Evolutionary conservation across 1,140 invertebrate genomes (phyloP).

Genomic region (Drosophila baimaii): DNA sequence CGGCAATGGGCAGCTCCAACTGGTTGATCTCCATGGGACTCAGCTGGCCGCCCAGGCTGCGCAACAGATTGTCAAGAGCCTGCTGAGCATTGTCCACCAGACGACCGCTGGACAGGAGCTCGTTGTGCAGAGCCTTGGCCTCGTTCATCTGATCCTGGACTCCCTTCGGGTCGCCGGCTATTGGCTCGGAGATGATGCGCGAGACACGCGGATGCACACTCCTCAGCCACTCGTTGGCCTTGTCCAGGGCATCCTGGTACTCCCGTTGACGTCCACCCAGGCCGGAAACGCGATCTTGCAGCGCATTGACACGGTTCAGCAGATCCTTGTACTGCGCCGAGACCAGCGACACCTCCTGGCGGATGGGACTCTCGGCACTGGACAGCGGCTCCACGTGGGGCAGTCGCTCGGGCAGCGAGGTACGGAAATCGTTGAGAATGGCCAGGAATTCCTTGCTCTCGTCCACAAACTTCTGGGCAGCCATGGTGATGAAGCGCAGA

Average conservation of each 20-base stretch:
- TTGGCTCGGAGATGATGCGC: constrained; percentile 91
- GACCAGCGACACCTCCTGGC: constrained; percentile 89
- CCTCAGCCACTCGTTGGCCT: constrained; percentile 92
- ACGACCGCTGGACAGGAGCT: constrained; percentile 93
- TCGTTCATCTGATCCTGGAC: constrained; percentile 94
- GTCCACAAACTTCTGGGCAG: constrained; percentile 96
- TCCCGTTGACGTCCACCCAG: constrained; percentile 91
- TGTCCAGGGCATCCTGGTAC: constrained; percentile 93
- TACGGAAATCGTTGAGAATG: constrained; percentile 93
- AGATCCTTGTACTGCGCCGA: constrained; percentile 91
- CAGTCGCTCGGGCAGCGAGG: constrained; percentile 90
- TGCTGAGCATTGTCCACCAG: constrained; percentile 90
- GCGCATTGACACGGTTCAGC: constrained; percentile 90
- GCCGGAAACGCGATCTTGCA: constrained; percentile 91
- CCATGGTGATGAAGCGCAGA: constrained; percentile 96
- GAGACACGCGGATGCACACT: constrained; percentile 92
- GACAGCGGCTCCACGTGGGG: constrained; percentile 89
- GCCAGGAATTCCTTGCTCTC: constrained; percentile 95
- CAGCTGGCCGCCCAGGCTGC: constrained; percentile 91
- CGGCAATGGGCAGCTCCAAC: constrained; percentile 91
- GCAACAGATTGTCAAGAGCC: constrained; percentile 89
- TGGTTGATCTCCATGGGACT: constrained; percentile 90
- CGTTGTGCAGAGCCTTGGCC: constrained; percentile 93
- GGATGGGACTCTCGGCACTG: constrained; percentile 89
- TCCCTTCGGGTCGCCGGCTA: constrained; percentile 93